Percentiles rank a stretch among this genome's conserved stretches.
These are phyloP conservation scores for Drosophila koepferae DNA, from an alignment of 2,888 invertebrate species.

Conservation along the genomic window DNA sequence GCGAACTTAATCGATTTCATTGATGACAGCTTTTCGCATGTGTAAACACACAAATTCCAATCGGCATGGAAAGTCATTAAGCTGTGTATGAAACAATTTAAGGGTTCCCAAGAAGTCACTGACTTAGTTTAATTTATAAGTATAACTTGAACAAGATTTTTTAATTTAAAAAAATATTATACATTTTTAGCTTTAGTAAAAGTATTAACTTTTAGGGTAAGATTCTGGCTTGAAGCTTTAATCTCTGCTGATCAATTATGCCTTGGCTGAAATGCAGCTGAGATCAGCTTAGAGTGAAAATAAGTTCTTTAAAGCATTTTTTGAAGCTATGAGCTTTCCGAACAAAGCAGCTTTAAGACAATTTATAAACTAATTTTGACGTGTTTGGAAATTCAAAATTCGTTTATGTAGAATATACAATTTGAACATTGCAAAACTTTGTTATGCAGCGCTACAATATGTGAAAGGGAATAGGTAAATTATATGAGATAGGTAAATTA, in stretches of 20 bases:
- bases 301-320: not conserved
- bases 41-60: conserved; percentile 22
- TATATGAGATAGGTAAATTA: too few relatives aligned
- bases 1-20: conserved; percentile 72
- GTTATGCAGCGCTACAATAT: not conserved
- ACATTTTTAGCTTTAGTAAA: too few relatives aligned
- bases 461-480: too few relatives aligned
- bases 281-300: not conserved
- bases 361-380: not conserved
- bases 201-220: too few relatives aligned
- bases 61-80: not conserved
- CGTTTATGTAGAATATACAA: not conserved
- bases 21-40: conserved; percentile 58
- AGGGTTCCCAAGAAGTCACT: not conserved
- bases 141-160: not conserved
- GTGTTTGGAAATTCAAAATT: not conserved
- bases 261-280: not conserved
- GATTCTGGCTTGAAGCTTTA: not conserved
- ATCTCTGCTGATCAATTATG: not conserved
- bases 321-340: too few relatives aligned
- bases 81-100: not conserved
- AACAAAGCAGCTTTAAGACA: not conserved
- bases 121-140: not conserved
- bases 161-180: not conserved
- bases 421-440: not conserved